Base-by-base conservation (phyloP, 1,140 invertebrate genomes). In the Pseudomyrmex sp. region DNA sequence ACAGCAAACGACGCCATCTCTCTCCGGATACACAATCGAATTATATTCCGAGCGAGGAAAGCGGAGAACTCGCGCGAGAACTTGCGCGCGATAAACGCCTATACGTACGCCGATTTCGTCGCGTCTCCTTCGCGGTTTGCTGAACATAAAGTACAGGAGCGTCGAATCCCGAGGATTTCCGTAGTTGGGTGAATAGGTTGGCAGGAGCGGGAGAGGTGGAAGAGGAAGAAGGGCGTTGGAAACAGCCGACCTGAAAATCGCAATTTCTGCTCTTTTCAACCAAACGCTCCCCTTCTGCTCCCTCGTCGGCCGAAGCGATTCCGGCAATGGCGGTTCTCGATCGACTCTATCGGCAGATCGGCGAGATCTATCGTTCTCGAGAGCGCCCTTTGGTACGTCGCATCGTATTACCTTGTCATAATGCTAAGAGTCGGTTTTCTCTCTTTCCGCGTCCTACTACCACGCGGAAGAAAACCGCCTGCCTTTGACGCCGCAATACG, bases 401-500 rank as follows among this genome's bases (percentile, higher is more conserved):
- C 73, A 66, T 84, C 85, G 68, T 79, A 86, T 86, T 84, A 86
- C 68, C 74, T 84, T 84, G 72, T 79, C 66, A 86, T 84, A 84
- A 85, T 85, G 74, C 65, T 73, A 85, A 59, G 65, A 85, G 54
- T 76, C 83, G 66, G 61, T 50, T 84, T 79, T 83, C 58, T 66
- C 73, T 76, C 66, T 72, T 18, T 15, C 26, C 44, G 69, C 46
- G 56, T 2, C 35, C 5, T 35, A 35, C 35, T 35, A 35, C 35
- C 35, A 35, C 35, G 35, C 5, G 35, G 9, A 26, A 46, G 63
- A 15, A 72, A 80, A 80, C 66, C 66, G 20, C n/a, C 69, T 76
- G 18, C 48, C 74, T 86, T 86, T 86, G 85, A 86, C 20, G 73
- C 48, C 26, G 18, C 61, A 70, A 69, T 79, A 79, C 35, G 52